Evolutionary conservation across 2,888 invertebrate species (phyloP), one percentile per base, ranked within the genome.

Genomic region (Acanthacorydalis orientalis): DNA sequence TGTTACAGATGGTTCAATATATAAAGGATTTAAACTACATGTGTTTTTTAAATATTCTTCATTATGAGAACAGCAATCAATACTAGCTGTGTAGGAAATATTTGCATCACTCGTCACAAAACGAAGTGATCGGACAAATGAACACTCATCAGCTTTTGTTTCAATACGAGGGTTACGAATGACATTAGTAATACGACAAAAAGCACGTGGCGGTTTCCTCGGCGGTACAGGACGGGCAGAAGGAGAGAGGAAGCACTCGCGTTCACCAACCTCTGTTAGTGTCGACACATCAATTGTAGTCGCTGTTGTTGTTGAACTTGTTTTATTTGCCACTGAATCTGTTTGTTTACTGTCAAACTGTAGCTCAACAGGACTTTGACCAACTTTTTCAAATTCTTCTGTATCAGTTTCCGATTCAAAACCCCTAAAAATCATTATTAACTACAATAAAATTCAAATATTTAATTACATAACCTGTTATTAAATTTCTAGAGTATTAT

Each of bases 381-480:
- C 73, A 8, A 87, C 76, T 60, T 81, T 83, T 65, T 87, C 87
- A 65, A 86, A 87, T 59, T 85, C 87, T 57, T 85, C 84, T 0
- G 81, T 80, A 58, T 87, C 86, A 0, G 83, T 81, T 66, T 84
- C 84, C 1, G 84, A 86, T 60, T 85, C 86, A 59, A 81, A 80
- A 52, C 79, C 82, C 60, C 84, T 84, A 67, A 50, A 66, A 56
- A 15, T 34, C 23, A 11, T 23, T 23, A 23, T n/a, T n/a, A n/a
- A n/a, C n/a, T n/a, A n/a, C n/a, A 23, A 23, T 23, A 6, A 23
- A 23, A 23, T 23, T 23, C 6, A 23, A 2, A 23, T 23, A 23
- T 6, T 23, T n/a, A n/a, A n/a, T n/a, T n/a, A n/a, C n/a, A n/a
- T n/a, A n/a, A n/a, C n/a, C n/a, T n/a, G n/a, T n/a, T n/a, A n/a